Percentiles rank a stretch among this genome's conserved stretches.
Evolutionary conservation across 2,113 vertebrate species (phyloP).

Genomic region (Cephalopholis sonnerati): DNA sequence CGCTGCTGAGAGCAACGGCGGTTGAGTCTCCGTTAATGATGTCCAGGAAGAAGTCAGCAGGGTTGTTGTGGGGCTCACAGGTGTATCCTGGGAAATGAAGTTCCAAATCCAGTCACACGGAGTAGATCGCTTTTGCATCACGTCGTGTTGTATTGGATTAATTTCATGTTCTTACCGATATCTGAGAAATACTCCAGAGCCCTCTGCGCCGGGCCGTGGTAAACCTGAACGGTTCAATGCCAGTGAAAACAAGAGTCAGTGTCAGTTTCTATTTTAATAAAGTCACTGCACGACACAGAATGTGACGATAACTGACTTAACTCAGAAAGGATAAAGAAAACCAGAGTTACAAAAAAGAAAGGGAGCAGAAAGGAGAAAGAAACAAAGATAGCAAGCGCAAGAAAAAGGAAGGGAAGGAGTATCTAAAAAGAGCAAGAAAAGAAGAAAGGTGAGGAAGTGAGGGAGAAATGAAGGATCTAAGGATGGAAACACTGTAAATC

Average conservation of each 20-base stretch:
- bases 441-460: background rate
- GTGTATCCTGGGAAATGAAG: slow-evolving; percentile 86
- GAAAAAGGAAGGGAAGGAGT: no score
- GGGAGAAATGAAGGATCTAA: background rate
- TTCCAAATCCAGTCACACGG: background rate
- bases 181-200: slow-evolving; percentile 89
- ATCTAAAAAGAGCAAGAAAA: background rate
- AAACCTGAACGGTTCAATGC: slow-evolving; percentile 83
- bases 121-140: fast-evolving
- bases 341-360: no score
- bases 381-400: no score
- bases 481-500: no score
- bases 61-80: slow-evolving; percentile 95
- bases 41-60: slow-evolving; percentile 96
- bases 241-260: background rate
- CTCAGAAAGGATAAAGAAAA: no score
- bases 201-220: slow-evolving; percentile 87
- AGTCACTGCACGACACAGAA: background rate
- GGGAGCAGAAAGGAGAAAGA: no score
- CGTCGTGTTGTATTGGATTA: fast-evolving
- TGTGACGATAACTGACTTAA: no score
- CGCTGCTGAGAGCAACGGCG: slow-evolving; percentile 68
- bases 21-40: slow-evolving; percentile 94
- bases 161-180: slow-evolving; percentile 80
- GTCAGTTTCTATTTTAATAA: no score